Evolutionary conservation across 2,888 invertebrate species (phyloP).

Genomic region (Eristalis intricaria): DNA sequence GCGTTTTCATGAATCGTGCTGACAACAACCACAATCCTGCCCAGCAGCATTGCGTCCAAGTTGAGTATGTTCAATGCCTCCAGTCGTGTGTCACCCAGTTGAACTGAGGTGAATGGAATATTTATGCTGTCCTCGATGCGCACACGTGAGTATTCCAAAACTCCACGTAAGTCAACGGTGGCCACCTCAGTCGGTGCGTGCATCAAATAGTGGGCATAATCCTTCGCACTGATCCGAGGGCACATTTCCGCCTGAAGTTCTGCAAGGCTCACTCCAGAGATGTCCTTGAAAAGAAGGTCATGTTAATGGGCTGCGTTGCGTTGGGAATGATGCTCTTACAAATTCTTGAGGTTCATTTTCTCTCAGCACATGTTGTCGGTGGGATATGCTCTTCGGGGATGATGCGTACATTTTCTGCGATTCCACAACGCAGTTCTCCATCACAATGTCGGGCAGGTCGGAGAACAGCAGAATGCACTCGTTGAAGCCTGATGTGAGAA

Average conservation of each 20-base stretch:
- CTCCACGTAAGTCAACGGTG: constrained; percentile 86
- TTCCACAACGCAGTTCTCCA: constrained; percentile 94
- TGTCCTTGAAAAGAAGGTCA: constrained; percentile 83
- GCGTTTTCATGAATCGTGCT: constrained; percentile 90
- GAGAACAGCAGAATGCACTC: constrained; percentile 99
- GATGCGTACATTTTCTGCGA: constrained; percentile 90
- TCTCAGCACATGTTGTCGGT: constrained; percentile 88
- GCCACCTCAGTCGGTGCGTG: constrained; percentile 83
- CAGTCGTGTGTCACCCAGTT: constrained; percentile 86
- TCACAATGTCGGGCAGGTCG: constrained; percentile 98
- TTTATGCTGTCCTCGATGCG: constrained; percentile 92
- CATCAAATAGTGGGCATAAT: constrained; percentile 89
- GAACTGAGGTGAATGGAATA: constrained; percentile 92
- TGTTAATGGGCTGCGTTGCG: background rate
- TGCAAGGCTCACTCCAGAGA: constrained; percentile 83
- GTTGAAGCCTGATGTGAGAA: constrained; percentile 96
- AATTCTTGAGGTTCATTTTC: constrained; percentile 77
- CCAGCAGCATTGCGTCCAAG: constrained; percentile 83
- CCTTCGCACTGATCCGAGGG: constrained; percentile 92
- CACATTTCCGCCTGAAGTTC: constrained; percentile 88
- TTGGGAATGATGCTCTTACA: constrained; percentile 74
- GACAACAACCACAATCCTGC: constrained; percentile 88
- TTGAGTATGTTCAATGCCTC: constrained; percentile 87
- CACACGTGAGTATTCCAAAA: constrained; percentile 86
- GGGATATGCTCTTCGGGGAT: constrained; percentile 94